These are phyloP conservation scores for Cyrtonyx montezumae DNA, from an alignment of 2,113 vertebrate species.

Conservation along the genomic window DNA sequence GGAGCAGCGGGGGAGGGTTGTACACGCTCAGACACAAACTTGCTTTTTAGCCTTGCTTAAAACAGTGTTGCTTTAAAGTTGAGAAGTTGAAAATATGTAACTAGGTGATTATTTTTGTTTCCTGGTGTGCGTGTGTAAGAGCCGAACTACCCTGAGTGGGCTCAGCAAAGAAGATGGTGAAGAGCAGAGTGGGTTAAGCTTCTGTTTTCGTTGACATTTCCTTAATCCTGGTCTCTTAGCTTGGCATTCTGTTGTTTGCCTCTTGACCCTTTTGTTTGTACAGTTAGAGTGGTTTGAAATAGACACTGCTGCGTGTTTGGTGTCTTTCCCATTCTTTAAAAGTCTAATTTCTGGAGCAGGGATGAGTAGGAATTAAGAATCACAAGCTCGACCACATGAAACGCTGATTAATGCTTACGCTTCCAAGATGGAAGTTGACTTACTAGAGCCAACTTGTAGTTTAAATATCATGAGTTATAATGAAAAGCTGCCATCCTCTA, in stretches of 20 bases:
- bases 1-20: background rate
- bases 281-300: background rate
- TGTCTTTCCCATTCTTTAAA: background rate
- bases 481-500: background rate
- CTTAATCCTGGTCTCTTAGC: background rate
- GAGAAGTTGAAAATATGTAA: background rate
- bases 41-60: background rate
- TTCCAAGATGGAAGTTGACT: background rate
- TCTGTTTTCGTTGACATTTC: background rate
- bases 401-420: background rate
- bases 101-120: background rate
- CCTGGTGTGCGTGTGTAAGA: background rate
- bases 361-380: background rate
- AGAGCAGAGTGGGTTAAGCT: rapidly evolving
- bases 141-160: background rate
- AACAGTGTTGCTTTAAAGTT: background rate
- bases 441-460: background rate
- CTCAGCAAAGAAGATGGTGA: background rate
- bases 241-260: background rate
- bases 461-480: background rate
- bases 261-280: background rate
- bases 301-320: background rate
- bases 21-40: background rate
- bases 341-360: background rate
- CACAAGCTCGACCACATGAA: background rate